These are phyloP conservation scores for Parauchenoglanis ngamensis DNA, from an alignment of 2,797 vertebrate species.

Conservation along the genomic window DNA sequence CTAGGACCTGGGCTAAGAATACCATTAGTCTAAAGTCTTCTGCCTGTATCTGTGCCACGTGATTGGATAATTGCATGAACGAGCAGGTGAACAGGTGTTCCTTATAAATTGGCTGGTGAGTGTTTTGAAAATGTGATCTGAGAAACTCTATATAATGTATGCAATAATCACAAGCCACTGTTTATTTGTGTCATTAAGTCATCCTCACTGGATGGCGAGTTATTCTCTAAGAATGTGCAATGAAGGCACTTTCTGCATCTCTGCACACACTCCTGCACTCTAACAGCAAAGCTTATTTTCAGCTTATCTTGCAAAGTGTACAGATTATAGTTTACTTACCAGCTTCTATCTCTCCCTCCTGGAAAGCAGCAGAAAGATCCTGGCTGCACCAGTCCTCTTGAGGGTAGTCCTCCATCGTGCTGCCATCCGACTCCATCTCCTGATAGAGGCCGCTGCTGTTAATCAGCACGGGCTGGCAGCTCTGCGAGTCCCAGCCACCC, in stretches of 20 bases:
- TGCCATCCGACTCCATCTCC: slow-evolving; percentile 97
- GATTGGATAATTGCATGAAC: not conserved
- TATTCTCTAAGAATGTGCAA: too few species aligned
- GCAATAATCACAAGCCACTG: not conserved
- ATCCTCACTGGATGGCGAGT: not conserved
- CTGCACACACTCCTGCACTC: not conserved
- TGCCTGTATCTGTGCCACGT: too few species aligned
- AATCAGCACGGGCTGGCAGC: slow-evolving; percentile 96
- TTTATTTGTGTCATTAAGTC: not conserved
- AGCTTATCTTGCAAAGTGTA: not conserved
- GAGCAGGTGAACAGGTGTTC: not conserved
- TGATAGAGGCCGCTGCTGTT: slow-evolving; percentile 98
- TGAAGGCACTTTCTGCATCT: not conserved
- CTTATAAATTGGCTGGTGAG: not conserved
- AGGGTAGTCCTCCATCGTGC: slow-evolving; percentile 95
- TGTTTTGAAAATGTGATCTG: not conserved
- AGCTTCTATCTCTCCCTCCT: slow-evolving; percentile 89
- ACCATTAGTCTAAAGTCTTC: too few species aligned
- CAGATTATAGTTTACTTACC: slow-evolving; percentile 74
- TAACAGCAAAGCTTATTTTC: not conserved
- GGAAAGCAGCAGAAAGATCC: slow-evolving; percentile 89
- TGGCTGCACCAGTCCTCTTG: slow-evolving; percentile 99
- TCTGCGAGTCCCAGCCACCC: slow-evolving; percentile 97
- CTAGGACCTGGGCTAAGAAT: too few species aligned
- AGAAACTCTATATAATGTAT: too few species aligned